Conservation (phyloP, 2,113 vertebrate species). For the Vulpes lagopus region DNA sequence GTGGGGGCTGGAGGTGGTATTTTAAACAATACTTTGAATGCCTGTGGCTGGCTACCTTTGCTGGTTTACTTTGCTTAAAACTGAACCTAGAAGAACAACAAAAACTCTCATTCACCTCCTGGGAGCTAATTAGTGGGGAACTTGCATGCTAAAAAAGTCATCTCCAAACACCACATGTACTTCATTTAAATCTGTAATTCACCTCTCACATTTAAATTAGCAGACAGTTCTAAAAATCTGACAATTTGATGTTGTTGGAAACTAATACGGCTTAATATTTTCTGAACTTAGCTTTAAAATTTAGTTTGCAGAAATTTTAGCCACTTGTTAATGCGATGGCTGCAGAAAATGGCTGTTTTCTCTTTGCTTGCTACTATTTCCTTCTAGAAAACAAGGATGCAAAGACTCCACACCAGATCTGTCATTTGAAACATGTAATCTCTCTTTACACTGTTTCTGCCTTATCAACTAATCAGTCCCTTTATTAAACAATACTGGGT, state of each 20-base stretch:
- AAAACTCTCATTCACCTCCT: conserved; percentile 74
- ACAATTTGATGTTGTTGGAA: conserved; percentile 29
- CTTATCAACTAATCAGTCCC: neutral
- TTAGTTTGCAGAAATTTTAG: conserved; percentile 53
- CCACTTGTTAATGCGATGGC: neutral
- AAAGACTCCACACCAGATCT: neutral
- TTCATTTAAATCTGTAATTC: conserved; percentile 76
- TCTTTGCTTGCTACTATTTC: conserved; percentile 17
- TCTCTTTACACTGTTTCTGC: neutral
- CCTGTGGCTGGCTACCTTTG: conserved; percentile 59
- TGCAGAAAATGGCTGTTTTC: neutral
- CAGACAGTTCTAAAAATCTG: conserved; percentile 49
- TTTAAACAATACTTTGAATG: conserved; percentile 77
- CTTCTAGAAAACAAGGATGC: neutral
- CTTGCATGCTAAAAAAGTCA: conserved; percentile 68
- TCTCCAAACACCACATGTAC: conserved; percentile 58
- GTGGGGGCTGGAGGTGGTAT: neutral
- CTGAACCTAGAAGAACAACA: conserved; percentile 76
- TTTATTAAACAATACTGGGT: neutral
- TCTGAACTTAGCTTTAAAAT: conserved; percentile 46
- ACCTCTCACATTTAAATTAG: conserved; percentile 76
- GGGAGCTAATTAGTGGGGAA: conserved; percentile 85
- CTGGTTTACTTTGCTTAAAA: conserved; percentile 78
- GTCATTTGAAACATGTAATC: neutral
- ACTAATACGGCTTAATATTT: conserved; percentile 51